phyloP scores from a whole-genome alignment of 2,797 vertebrate species.

The Labeo calbasu region DNA sequence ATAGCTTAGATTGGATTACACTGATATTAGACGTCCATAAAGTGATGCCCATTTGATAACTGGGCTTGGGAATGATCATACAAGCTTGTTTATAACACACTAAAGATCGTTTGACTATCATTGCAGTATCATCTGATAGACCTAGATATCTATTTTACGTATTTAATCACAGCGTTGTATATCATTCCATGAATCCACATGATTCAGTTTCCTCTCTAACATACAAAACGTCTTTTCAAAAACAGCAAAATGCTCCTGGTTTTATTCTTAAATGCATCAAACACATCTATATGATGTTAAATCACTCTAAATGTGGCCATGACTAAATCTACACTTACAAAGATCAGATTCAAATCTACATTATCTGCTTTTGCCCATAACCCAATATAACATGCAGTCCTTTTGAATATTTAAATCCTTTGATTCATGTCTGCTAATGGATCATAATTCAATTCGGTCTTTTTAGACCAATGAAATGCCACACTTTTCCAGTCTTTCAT shows the following conservation, averaged over 20 bases:
- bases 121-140: background rate
- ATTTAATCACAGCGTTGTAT: background rate
- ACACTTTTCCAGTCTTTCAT: background rate
- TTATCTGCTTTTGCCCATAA: background rate
- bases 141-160: background rate
- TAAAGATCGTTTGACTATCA: background rate
- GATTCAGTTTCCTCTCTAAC: background rate
- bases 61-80: background rate
- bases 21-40: constrained; percentile 1
- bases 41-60: background rate
- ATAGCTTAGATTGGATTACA: constrained; percentile 25
- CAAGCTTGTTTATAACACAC: constrained; percentile 2
- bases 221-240: background rate
- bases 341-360: background rate
- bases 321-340: constrained; percentile 2
- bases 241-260: background rate
- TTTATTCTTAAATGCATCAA: background rate
- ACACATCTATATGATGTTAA: background rate
- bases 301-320: background rate
- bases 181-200: background rate
- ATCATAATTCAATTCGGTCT: background rate
- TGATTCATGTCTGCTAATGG: background rate
- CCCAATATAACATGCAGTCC: background rate
- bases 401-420: background rate
- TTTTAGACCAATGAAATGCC: background rate